phyloP scores from a whole-genome alignment of 2,113 vertebrate genomes.

The Progne subis region DNA sequence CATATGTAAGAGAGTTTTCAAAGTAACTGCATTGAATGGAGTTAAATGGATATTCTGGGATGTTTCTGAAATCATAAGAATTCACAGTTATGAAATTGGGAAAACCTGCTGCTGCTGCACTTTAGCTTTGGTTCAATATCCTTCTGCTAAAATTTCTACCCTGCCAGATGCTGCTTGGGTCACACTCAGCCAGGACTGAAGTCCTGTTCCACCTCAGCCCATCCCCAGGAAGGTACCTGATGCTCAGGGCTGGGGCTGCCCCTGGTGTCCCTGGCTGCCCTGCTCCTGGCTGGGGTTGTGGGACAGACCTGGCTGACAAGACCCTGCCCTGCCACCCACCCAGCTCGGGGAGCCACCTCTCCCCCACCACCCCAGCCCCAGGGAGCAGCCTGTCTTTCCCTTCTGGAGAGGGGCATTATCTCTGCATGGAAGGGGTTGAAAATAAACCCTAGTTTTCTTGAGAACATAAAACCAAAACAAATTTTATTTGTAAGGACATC shows the following conservation, averaged over 20 bases:
- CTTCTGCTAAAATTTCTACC: background rate
- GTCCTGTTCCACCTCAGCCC: rapidly evolving
- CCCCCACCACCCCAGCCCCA: background rate
- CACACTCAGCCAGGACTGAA: background rate
- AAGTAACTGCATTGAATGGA: background rate
- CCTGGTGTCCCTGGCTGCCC: background rate
- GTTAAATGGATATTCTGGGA: background rate
- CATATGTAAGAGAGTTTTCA: background rate
- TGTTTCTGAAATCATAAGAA: background rate
- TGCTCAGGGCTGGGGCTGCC: background rate
- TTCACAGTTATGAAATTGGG: background rate
- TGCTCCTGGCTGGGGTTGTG: background rate
- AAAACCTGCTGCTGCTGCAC: background rate
- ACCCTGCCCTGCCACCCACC: background rate
- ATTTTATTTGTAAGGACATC: background rate
- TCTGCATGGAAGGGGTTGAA: background rate
- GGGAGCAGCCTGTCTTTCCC: background rate
- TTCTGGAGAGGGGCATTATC: background rate
- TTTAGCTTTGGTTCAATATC: background rate
- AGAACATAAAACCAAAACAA: background rate
- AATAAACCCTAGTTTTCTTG: background rate
- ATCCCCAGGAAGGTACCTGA: background rate
- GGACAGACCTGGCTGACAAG: background rate
- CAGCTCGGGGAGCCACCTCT: background rate
- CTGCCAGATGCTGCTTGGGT: background rate